Base-by-base conservation (phyloP, 2,113 vertebrate species). In the Calonectris borealis region DNA sequence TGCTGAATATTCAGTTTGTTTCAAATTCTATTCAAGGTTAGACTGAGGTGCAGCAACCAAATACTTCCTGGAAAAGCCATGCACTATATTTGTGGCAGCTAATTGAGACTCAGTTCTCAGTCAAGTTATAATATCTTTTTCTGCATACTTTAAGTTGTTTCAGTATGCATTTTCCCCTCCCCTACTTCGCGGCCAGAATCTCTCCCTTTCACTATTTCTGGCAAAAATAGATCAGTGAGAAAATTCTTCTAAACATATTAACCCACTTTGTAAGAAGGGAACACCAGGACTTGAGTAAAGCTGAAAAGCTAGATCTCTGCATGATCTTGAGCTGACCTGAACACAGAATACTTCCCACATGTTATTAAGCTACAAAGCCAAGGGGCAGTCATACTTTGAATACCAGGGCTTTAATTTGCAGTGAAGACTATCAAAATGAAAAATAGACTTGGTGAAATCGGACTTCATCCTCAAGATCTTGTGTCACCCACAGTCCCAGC, bases 201-300 rank as follows among this genome's bases (percentile, higher is more conserved):
- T 83, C n/a, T 71, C 77, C 44, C 25, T 94, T 95, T 88, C 65
- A 27, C 68, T 83, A 70, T 87, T 96, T 93, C 76, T 83, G 18
- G 7, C 11, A 88, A 75, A 96, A 89, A 92, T 16, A 93, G 26
- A 83, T 49, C 48, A 60, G 80, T 38, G 72, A 86, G 68, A 96
- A 95, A 88, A 83, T 60, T 88, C 51, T 75, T 79, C 71, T 64
- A 94, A 91, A 81, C 94, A 73, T 66, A 83, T 73, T 83, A 93
- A 91, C 64, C 42, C 79, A 75, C 51, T 92, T 85, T 29, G 40
- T 49, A 68, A 34, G 80, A 88, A 84, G 60, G 21, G 61, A 84
- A 70, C 68, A 94, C 60, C n/a, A 75, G 36, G 32, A 84, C 16
- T 26, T 71, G 32, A 90, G 65, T 29, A 83, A 79, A 92, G 49